Conservation (phyloP, 2,888 invertebrate species). For the Lithodes maja region DNA sequence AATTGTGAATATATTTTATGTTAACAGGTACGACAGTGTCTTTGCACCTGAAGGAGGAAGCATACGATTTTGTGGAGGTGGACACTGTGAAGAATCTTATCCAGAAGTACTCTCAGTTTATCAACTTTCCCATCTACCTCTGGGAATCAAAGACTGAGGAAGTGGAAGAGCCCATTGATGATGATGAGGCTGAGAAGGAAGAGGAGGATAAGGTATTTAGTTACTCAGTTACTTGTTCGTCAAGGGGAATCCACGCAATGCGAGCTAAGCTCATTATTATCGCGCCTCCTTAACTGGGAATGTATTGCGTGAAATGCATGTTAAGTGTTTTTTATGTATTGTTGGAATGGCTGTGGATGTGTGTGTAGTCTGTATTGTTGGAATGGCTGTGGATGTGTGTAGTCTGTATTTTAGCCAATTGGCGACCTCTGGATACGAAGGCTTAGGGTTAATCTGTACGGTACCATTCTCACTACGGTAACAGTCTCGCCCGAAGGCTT, state of each 20-base stretch:
- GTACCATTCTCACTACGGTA: background rate
- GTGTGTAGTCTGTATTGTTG: too few species aligned
- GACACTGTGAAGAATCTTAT: slow-evolving; percentile 93
- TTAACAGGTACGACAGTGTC: slow-evolving; percentile 76
- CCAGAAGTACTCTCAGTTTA: slow-evolving; percentile 99
- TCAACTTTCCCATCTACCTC: slow-evolving; percentile 98
- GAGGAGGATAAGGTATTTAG: slow-evolving; percentile 75
- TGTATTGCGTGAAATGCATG: too few species aligned
- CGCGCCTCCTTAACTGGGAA: too few species aligned
- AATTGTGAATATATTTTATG: background rate
- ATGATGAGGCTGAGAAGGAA: slow-evolving; percentile 76
- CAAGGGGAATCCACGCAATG: too few species aligned
- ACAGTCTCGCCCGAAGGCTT: too few species aligned
- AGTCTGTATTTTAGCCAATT: too few species aligned
- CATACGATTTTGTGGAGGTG: slow-evolving; percentile 94
- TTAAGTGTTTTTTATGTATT: too few species aligned
- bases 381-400: too few species aligned
- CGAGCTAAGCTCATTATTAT: too few species aligned
- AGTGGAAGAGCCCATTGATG: slow-evolving; percentile 82
- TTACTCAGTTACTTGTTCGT: background rate
- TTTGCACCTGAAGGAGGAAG: slow-evolving; percentile 96
- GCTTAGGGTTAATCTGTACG: too few species aligned
- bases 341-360: too few species aligned
- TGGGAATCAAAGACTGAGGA: slow-evolving; percentile 88
- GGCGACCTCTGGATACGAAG: too few species aligned